A percentile compares a stretch with the other conserved stretches of the same genome.
phyloP scores from a whole-genome alignment of 1,140 invertebrate species.

The Notospermus geniculatus region DNA sequence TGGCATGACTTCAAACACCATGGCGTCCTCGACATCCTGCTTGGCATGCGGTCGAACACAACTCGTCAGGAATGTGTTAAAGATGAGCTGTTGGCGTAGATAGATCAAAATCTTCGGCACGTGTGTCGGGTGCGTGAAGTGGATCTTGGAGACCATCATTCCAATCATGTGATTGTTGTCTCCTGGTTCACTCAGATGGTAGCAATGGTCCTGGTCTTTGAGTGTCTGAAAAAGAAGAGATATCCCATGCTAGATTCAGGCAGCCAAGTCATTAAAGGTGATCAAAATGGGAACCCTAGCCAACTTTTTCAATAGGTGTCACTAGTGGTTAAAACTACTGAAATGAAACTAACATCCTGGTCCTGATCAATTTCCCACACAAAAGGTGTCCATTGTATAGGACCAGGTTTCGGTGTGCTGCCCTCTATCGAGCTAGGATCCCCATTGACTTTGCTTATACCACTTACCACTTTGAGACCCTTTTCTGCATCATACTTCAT shows the following conservation, averaged over 20 bases:
- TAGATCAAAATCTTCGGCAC: constrained; percentile 83
- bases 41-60: constrained; percentile 75
- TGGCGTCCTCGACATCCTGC: constrained; percentile 57
- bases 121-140: constrained; percentile 90
- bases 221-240: constrained; percentile 64
- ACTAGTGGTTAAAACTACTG: no score
- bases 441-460: no score
- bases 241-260: constrained; percentile 8
- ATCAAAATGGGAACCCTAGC: no score
- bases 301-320: no score
- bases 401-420: no score
- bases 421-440: no score
- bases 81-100: constrained; percentile 85
- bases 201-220: constrained; percentile 90
- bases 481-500: no score
- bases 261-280: no score
- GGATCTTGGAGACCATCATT: constrained; percentile 76
- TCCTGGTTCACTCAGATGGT: constrained; percentile 82
- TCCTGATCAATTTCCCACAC: no score
- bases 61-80: constrained; percentile 83
- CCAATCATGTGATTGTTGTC: constrained; percentile 65
- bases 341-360: no score
- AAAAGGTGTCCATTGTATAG: no score
- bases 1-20: constrained; percentile 89
- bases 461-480: constrained; percentile 2